These are phyloP conservation scores for Ageneiosus marmoratus DNA, from an alignment of 2,113 vertebrate genomes.

Conservation along the genomic window DNA sequence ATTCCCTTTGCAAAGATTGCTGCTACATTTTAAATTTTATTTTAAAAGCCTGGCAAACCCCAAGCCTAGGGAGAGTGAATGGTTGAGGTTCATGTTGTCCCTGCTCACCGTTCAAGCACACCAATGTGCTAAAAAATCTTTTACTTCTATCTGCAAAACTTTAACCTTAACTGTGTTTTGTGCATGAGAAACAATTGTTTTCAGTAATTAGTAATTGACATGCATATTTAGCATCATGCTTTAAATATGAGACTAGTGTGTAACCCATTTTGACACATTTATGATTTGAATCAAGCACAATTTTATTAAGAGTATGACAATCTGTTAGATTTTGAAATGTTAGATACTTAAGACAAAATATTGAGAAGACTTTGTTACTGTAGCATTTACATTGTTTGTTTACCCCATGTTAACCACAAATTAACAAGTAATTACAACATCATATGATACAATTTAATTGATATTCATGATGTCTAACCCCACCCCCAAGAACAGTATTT, in stretches of 20 bases:
- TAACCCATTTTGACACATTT: background rate
- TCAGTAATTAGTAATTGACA: background rate
- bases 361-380: background rate
- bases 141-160: background rate
- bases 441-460: background rate
- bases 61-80: background rate
- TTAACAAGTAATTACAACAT: background rate
- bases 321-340: background rate
- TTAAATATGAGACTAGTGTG: background rate
- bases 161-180: background rate
- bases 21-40: background rate
- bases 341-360: background rate
- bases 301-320: background rate
- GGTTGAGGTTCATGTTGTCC: background rate
- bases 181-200: background rate
- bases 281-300: background rate
- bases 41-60: background rate
- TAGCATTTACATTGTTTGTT: background rate
- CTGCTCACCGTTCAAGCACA: background rate
- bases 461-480: conserved; percentile 72
- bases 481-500: conserved; percentile 99
- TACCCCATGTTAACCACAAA: background rate
- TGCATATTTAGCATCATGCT: background rate
- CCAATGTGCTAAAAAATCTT: background rate
- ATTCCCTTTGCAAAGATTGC: background rate